These are phyloP conservation scores for Rhadina sibilatrix DNA, from an alignment of 2,113 vertebrate genomes.

Conservation along the genomic window DNA sequence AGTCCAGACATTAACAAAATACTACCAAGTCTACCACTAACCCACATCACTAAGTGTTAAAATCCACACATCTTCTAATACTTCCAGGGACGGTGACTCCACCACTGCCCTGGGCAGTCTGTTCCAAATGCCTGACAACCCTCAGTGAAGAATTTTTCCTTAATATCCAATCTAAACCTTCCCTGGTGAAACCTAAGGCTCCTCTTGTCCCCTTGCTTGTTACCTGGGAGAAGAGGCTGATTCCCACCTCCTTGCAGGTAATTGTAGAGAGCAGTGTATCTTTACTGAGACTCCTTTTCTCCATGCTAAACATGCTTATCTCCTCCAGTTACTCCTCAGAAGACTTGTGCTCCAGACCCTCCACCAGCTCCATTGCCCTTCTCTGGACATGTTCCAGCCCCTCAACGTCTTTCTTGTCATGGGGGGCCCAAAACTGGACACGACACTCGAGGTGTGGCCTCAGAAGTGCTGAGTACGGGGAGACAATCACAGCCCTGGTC, in stretches of 20 bases:
- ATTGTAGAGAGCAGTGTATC: background rate
- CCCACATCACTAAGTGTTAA: background rate
- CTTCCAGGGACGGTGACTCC: background rate
- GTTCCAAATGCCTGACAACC: background rate
- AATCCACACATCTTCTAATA: background rate
- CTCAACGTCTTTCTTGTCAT: background rate
- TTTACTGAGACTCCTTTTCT: background rate
- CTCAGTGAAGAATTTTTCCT: background rate
- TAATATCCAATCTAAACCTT: background rate
- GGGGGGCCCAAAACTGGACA: background rate
- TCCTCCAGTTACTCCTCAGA: background rate
- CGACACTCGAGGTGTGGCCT: fast-evolving
- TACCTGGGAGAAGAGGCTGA: background rate
- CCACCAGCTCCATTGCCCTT: background rate
- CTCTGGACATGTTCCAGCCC: background rate
- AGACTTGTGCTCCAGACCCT: background rate
- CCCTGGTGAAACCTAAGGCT: background rate
- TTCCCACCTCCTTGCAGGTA: background rate
- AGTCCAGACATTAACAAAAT: background rate
- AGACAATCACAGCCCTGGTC: background rate
- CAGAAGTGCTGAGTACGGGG: background rate
- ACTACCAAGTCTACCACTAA: background rate
- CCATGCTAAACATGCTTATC: background rate
- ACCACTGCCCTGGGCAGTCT: background rate
- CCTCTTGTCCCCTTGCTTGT: background rate